A percentile compares a stretch with the other conserved stretches of the same genome.
These are phyloP conservation scores for Macrostomum lignano DNA, from an alignment of 1,140 invertebrate species.

Conservation along the genomic window DNA sequence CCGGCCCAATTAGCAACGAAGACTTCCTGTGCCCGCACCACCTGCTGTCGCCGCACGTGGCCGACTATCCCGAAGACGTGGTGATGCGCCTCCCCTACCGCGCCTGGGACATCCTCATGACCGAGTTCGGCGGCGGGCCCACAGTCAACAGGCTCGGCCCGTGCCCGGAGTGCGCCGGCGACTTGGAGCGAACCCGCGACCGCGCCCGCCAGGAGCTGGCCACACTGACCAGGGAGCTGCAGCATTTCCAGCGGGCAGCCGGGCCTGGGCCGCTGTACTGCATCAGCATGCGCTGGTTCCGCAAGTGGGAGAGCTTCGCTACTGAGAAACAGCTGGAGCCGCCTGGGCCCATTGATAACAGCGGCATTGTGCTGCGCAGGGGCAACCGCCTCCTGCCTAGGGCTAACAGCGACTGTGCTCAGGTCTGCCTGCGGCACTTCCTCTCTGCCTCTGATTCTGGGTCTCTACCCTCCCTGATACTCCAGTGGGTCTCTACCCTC, in stretches of 20 bases:
- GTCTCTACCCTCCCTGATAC: too few species aligned
- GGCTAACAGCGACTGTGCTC: too few species aligned
- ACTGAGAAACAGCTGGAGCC: too few species aligned
- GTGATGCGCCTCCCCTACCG: conserved; percentile 40
- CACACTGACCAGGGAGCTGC: conserved; percentile 24
- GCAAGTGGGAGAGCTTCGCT: conserved; percentile 63
- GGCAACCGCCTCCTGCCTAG: too few species aligned
- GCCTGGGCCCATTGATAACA: too few species aligned
- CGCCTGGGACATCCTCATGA: conserved; percentile 53
- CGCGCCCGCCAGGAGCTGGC: too few species aligned
- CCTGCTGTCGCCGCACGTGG: conserved; percentile 37
- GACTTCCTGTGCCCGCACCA: conserved; percentile 77
- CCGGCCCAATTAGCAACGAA: conserved; percentile 69
- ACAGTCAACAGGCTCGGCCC: conserved; percentile 44
- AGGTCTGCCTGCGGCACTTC: too few species aligned
- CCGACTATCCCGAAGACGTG: conserved; percentile 38
- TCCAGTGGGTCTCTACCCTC: too few species aligned
- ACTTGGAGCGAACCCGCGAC: conserved; percentile 43
- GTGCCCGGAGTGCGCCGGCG: conserved; percentile 44
- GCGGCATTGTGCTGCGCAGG: too few species aligned
- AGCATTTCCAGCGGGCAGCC: not conserved
- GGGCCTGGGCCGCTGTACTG: not conserved
- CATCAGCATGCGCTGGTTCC: conserved; percentile 51
- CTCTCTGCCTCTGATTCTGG: too few species aligned
- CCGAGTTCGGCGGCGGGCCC: conserved; percentile 48